Percentiles rank a stretch among this genome's conserved stretches.
phyloP scores from a whole-genome alignment of 37 sponge, comb jelly and placozoan species.

The Diacarnus erythraeanus region DNA sequence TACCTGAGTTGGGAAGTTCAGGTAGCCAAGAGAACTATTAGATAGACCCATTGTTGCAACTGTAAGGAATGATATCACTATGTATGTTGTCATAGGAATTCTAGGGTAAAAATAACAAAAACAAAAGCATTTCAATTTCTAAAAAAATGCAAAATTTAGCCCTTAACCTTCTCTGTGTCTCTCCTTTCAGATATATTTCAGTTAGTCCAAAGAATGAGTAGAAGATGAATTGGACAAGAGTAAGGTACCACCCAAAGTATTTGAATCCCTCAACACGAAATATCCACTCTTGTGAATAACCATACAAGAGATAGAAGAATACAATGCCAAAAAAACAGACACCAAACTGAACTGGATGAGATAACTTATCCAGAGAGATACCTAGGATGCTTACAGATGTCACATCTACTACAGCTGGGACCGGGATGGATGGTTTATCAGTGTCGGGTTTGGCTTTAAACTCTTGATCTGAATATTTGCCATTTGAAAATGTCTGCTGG shows the following conservation, averaged over 20 bases:
- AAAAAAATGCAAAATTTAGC: too few species aligned
- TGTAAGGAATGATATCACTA: constrained; percentile 68
- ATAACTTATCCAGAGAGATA: constrained; percentile 43
- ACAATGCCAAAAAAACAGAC: constrained; percentile 47
- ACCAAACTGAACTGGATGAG: constrained; percentile 34
- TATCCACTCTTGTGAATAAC: constrained; percentile 85
- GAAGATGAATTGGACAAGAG: constrained; percentile 76
- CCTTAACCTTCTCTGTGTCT: constrained; percentile 15
- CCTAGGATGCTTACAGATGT: constrained; percentile 20
- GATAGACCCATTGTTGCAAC: constrained; percentile 86
- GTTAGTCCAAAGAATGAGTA: constrained; percentile 55
- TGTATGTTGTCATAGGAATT: constrained; percentile 57
- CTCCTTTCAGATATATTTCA: constrained; percentile 35
- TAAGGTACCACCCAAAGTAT: constrained; percentile 77
- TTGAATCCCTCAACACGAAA: constrained; percentile 79
- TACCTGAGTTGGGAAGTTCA: constrained; percentile 91
- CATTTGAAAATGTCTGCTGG: too few species aligned
- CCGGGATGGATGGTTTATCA: too few species aligned
- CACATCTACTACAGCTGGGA: neutral
- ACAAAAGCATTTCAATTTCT: neutral
- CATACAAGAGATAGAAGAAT: constrained; percentile 74
- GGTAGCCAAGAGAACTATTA: constrained; percentile 77
- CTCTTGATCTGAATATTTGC: too few species aligned
- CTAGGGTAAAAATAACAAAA: constrained; percentile 3
- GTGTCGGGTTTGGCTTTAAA: too few species aligned